A percentile compares a stretch with the other conserved stretches of the same genome.
These are phyloP conservation scores for Synergus gifuensis DNA, from an alignment of 2,888 invertebrate genomes.

Conservation along the genomic window DNA sequence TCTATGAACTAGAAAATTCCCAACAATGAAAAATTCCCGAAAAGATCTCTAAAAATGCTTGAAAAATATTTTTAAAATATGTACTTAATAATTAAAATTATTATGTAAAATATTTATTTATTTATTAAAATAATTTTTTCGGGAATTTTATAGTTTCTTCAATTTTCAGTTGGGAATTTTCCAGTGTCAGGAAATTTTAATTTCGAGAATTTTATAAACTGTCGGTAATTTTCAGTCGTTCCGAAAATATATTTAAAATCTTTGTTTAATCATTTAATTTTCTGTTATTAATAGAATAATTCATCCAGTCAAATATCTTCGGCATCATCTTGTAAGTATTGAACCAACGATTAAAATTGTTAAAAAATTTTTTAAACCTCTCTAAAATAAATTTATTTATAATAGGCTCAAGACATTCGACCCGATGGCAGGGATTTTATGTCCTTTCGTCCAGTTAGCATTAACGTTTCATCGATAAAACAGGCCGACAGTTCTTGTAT, in stretches of 20 bases:
- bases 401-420: slow-evolving; percentile 83
- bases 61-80: too few species aligned
- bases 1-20: too few species aligned
- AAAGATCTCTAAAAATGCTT: too few species aligned
- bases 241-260: not conserved
- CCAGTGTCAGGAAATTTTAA: too few species aligned
- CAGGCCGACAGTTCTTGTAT: slow-evolving; percentile 88
- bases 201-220: too few species aligned
- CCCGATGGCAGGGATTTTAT: slow-evolving; percentile 88
- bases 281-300: slow-evolving; percentile 81
- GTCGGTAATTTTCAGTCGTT: too few species aligned
- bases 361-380: not conserved
- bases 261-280: slow-evolving; percentile 16
- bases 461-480: slow-evolving; percentile 82
- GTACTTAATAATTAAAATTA: too few species aligned
- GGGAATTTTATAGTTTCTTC: too few species aligned
- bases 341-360: slow-evolving; percentile 17
- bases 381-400: slow-evolving; percentile 18
- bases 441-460: slow-evolving; percentile 83
- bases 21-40: too few species aligned
- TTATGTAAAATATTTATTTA: too few species aligned
- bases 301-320: slow-evolving; percentile 87
- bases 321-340: slow-evolving; percentile 82
- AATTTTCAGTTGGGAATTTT: too few species aligned
- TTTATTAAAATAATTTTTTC: too few species aligned